Percentiles rank a stretch among this genome's conserved stretches.
Evolutionary conservation across 92 coral and sea anemone species (phyloP).

Genomic region (Actinostola sp.): DNA sequence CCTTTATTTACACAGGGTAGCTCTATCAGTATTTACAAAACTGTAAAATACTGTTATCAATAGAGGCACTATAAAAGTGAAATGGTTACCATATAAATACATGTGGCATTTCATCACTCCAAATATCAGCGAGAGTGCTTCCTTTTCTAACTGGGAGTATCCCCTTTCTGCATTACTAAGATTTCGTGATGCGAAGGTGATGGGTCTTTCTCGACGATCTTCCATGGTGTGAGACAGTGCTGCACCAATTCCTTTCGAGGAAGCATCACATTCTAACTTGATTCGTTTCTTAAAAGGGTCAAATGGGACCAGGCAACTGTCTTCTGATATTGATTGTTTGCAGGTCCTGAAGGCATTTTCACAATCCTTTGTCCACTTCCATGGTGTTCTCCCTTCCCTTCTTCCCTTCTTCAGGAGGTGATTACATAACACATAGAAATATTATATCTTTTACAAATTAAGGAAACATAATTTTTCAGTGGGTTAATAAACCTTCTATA

Average conservation of each 20-base stretch:
- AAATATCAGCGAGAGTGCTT: slow-evolving; percentile 37
- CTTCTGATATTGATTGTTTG: not conserved
- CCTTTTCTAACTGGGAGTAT: slow-evolving; percentile 27
- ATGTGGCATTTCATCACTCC: slow-evolving; percentile 27
- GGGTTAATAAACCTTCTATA: too few species aligned
- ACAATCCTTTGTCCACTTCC: not conserved
- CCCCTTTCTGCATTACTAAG: not conserved
- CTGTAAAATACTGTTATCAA: too few species aligned
- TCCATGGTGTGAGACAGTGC: not conserved
- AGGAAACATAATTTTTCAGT: too few species aligned
- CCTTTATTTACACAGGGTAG: too few species aligned
- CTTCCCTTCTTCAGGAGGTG: not conserved
- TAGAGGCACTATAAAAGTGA: too few species aligned
- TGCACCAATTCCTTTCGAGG: slow-evolving; percentile 16
- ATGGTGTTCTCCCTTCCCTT: too few species aligned
- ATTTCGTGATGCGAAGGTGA: not conserved
- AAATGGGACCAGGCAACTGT: not conserved
- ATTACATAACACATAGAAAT: too few species aligned
- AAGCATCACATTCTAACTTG: slow-evolving; percentile 47
- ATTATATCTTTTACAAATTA: too few species aligned
- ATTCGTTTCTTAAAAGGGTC: not conserved
- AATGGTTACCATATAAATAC: slow-evolving; percentile 33
- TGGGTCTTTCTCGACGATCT: not conserved
- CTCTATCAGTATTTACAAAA: too few species aligned
- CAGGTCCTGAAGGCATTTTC: not conserved